A percentile compares a stretch with the other conserved stretches of the same genome.
phyloP scores from a whole-genome alignment of 1,140 invertebrate genomes.

The Hydropsyche tenuis region DNA sequence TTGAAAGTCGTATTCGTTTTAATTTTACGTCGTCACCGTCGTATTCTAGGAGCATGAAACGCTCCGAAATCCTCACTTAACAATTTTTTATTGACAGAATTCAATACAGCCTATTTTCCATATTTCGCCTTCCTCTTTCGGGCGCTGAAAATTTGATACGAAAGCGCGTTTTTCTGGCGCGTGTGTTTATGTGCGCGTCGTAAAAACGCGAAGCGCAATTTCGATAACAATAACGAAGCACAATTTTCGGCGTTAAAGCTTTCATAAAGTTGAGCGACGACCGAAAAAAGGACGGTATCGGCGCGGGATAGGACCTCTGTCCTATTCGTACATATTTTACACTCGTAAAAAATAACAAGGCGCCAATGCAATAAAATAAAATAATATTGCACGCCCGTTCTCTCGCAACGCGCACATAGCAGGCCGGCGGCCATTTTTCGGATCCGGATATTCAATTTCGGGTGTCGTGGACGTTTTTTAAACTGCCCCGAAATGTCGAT shows the following conservation, averaged over 20 bases:
- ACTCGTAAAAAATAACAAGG: slow-evolving; percentile 46
- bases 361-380: slow-evolving; percentile 45
- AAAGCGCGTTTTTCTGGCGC: slow-evolving; percentile 4
- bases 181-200: slow-evolving; percentile 12
- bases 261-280: slow-evolving; percentile 40
- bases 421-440: no score
- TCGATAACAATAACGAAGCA: slow-evolving; percentile 46
- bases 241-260: slow-evolving; percentile 40
- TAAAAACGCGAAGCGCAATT: slow-evolving; percentile 43
- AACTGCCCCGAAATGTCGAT: no score
- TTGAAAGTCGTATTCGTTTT: no score
- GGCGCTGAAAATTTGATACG: no score
- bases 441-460: slow-evolving; percentile 30
- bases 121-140: no score
- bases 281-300: slow-evolving; percentile 33
- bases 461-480: background rate
- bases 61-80: no score
- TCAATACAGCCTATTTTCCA: no score
- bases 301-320: slow-evolving; percentile 18
- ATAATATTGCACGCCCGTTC: slow-evolving; percentile 27
- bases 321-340: slow-evolving; percentile 41
- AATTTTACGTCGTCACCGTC: no score
- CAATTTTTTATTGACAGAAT: no score
- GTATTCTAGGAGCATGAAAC: no score
- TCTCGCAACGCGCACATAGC: background rate